phyloP scores from a whole-genome alignment of 1,140 invertebrate genomes.

The Drosophila ironensis region DNA sequence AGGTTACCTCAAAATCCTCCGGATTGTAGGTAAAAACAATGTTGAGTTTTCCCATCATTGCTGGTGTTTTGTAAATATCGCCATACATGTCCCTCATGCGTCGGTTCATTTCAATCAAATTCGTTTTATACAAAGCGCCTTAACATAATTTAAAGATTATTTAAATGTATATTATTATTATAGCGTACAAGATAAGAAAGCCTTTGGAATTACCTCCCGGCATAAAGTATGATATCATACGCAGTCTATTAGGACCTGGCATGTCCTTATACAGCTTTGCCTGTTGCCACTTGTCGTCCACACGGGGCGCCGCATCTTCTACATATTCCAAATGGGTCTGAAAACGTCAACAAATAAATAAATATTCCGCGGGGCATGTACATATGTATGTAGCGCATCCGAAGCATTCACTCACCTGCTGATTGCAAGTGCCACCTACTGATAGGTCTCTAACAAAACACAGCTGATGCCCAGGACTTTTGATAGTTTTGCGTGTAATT shows the following conservation, averaged over 20 bases:
- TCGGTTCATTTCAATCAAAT: constrained; percentile 57
- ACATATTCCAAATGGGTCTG: constrained; percentile 34
- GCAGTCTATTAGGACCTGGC: constrained; percentile 47
- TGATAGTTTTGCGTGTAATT: background rate
- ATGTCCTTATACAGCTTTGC: constrained; percentile 49
- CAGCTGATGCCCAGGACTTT: constrained; percentile 28
- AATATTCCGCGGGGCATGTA: background rate
- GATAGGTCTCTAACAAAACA: constrained; percentile 17
- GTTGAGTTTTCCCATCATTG: constrained; percentile 64
- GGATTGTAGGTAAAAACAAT: constrained; percentile 68
- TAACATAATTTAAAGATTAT: too few species aligned
- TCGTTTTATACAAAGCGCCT: constrained; percentile 53
- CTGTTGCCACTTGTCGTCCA: constrained; percentile 57
- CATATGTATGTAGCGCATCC: background rate
- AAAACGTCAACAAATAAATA: background rate
- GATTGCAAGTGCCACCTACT: constrained; percentile 8
- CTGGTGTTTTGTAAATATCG: constrained; percentile 58
- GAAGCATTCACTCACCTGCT: constrained; percentile 52
- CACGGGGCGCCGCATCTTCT: constrained; percentile 26
- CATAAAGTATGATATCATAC: constrained; percentile 49
- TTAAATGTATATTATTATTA: too few species aligned
- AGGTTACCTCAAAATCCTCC: constrained; percentile 61
- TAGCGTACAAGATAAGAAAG: too few species aligned
- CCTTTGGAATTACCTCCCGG: constrained; percentile 55
- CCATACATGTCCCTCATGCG: constrained; percentile 62